These are phyloP conservation scores for Pluvianellus socialis DNA, from an alignment of 2,113 vertebrate species.

Conservation along the genomic window DNA sequence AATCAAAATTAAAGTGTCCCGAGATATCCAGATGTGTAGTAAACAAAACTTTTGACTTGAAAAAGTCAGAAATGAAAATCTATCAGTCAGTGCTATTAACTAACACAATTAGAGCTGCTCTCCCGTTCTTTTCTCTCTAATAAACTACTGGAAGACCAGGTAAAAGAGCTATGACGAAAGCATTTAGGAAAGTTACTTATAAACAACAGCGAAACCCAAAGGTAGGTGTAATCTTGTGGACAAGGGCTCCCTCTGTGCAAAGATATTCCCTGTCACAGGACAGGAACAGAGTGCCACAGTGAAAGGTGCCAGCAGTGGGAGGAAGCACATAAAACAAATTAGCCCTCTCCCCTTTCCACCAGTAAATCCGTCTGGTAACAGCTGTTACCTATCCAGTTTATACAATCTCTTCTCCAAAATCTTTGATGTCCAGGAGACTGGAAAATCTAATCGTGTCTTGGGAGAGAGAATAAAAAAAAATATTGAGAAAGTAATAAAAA, in stretches of 20 bases:
- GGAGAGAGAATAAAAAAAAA: constrained; percentile 37
- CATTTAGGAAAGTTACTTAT: neutral
- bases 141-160: neutral
- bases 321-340: constrained; percentile 29
- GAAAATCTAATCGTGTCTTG: neutral
- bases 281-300: neutral
- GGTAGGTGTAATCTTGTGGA: neutral
- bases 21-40: neutral
- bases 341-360: constrained; percentile 17
- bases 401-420: constrained; percentile 10
- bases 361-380: constrained; percentile 5
- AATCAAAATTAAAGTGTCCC: neutral
- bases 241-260: constrained; percentile 32
- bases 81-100: neutral
- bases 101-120: neutral
- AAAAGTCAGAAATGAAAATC: neutral
- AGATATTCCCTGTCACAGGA: neutral
- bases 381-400: constrained; percentile 46
- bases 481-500: constrained; percentile 19
- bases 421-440: constrained; percentile 21
- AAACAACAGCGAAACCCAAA: neutral
- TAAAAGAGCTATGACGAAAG: neutral
- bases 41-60: neutral
- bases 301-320: constrained; percentile 5
- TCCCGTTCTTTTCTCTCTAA: neutral